Base-by-base conservation (phyloP, 1,140 invertebrate species). In the Limonius californicus region DNA sequence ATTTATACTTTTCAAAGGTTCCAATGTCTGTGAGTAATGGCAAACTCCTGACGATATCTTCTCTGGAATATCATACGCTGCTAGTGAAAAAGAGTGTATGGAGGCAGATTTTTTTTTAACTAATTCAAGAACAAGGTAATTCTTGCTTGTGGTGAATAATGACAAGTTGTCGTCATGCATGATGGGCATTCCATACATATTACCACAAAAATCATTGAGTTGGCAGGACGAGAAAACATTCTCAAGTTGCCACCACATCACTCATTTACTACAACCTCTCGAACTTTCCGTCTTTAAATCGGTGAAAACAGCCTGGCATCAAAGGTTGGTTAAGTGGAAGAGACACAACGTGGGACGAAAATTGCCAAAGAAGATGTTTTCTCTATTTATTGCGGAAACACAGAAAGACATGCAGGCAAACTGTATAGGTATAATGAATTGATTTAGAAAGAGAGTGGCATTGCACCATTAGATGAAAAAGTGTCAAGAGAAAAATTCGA, bases 61-160 rank as follows among this genome's bases (percentile, higher is more conserved):
- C 66, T 66, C 71, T 19, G 71, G 68, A 18, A 69, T 64, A n/a
- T 59, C 57, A 47, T 45, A n/a, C n/a, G n/a, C n/a, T n/a, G n/a
- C n/a, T n/a, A n/a, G n/a, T n/a, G n/a, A n/a, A 59, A 73, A 74
- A 53, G 70, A 74, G 4, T 72, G 69, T 71, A 76, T 74, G 71
- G 68, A 73, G 6, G 43, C 43, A n/a, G n/a, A 45, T 8, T 45
- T 3, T n/a, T 45, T n/a, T 45, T 45, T 11, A 32, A 11, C 11
- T n/a, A n/a, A n/a, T n/a, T n/a, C n/a, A n/a, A n/a, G n/a, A n/a
- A n/a, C n/a, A n/a, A n/a, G n/a, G n/a, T n/a, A n/a, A n/a, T n/a
- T n/a, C n/a, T n/a, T 32, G 27, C 27, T 32, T 32, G 4, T 4
- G 27, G 27, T 32, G 27, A 32, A 32, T 11, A 32, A 32, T 11